Percentiles rank a stretch among this genome's conserved stretches.
These are phyloP conservation scores for Mesaphorura yosii DNA, from an alignment of 1,140 invertebrate genomes.

Conservation along the genomic window DNA sequence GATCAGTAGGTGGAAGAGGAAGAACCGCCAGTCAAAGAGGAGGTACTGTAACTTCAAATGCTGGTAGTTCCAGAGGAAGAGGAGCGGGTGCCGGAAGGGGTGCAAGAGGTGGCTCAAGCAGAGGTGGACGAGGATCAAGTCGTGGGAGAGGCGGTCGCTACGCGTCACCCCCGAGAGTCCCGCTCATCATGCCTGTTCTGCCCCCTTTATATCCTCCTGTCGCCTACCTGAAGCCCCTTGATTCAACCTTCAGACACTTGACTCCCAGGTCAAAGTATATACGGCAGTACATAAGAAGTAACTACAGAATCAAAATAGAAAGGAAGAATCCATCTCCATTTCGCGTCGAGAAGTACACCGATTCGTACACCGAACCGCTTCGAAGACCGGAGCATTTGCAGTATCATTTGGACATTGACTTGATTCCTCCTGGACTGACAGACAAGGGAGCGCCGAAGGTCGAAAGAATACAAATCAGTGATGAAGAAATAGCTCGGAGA, in stretches of 20 bases:
- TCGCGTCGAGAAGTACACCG: constrained; percentile 53
- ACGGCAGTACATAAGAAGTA: constrained; percentile 39
- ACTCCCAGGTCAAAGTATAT: constrained; percentile 49
- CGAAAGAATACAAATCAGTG: constrained; percentile 21
- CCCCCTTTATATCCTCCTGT: constrained; percentile 53
- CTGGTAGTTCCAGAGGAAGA: neutral
- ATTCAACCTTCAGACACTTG: constrained; percentile 38
- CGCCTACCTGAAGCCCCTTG: constrained; percentile 34
- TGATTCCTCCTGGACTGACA: constrained; percentile 26
- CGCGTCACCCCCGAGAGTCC: constrained; percentile 48
- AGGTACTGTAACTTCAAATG: neutral
- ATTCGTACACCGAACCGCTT: constrained; percentile 47
- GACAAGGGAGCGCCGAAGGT: constrained; percentile 36
- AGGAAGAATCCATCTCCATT: constrained; percentile 40
- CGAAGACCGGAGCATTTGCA: constrained; percentile 41
- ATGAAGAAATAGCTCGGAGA: neutral
- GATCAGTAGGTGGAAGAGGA: constrained; percentile 10
- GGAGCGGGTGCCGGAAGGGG: neutral
- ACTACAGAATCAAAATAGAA: constrained; percentile 39
- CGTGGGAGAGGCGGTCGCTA: too few species aligned
- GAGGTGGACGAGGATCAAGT: constrained; percentile 39
- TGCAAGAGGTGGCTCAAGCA: constrained; percentile 14
- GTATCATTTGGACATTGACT: neutral
- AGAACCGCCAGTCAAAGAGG: neutral
- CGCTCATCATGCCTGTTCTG: constrained; percentile 30